Conservation (phyloP, 1,140 invertebrate species). For the Pentalonia nigronervosa region DNA sequence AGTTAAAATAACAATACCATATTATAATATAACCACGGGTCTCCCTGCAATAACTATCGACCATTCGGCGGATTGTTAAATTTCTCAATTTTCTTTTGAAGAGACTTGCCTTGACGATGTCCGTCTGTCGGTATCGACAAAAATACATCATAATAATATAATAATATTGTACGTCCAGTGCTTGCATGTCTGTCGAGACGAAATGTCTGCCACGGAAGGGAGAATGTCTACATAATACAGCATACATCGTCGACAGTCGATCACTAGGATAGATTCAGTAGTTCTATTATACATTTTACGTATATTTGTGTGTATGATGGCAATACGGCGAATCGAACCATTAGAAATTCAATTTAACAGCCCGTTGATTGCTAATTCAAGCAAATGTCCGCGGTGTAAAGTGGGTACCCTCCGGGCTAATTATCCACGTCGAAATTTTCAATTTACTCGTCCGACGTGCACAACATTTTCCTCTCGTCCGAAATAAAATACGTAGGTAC, state of each 20-base stretch:
- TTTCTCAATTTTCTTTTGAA: neutral
- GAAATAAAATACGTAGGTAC: neutral
- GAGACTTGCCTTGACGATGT: neutral
- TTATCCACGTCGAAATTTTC: neutral
- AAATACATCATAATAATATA: no score
- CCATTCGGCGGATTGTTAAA: neutral
- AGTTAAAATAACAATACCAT: no score
- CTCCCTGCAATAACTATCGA: no score
- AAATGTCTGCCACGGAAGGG: neutral
- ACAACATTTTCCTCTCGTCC: neutral
- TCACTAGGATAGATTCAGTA: neutral
- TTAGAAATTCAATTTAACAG: conserved; percentile 18
- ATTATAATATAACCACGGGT: no score
- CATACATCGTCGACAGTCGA: neutral
- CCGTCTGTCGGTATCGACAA: no score
- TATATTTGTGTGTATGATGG: neutral
- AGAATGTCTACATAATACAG: neutral
- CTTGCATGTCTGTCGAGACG: neutral
- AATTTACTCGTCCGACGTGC: neutral
- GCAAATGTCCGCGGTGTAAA: neutral
- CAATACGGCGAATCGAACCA: neutral
- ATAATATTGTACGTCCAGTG: no score
- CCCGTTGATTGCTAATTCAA: conserved; percentile 31
- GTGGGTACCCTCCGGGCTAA: neutral
- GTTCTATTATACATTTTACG: neutral